phyloP scores from a whole-genome alignment of 35 echinoderm and acorn worm genomes.

The Eucidaris tribuloides region DNA sequence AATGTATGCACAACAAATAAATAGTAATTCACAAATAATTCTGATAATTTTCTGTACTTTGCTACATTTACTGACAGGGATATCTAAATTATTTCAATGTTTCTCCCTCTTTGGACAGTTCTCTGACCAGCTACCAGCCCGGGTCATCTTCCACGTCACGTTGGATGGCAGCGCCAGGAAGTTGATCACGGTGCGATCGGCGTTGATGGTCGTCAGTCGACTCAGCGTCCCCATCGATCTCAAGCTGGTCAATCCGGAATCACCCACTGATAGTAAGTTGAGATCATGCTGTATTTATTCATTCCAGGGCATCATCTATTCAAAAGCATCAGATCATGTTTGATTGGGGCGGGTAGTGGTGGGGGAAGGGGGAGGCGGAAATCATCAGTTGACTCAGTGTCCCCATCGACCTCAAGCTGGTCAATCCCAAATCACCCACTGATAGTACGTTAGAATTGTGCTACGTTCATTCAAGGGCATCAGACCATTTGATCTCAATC shows the following conservation, averaged over 20 bases:
- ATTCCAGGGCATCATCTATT: too few relatives aligned
- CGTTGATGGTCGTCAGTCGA: constrained; percentile 77
- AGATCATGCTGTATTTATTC: neutral
- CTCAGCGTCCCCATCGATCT: constrained; percentile 83
- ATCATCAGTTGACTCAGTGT: constrained; percentile 70
- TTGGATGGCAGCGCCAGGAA: constrained; percentile 92
- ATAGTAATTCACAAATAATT: too few relatives aligned
- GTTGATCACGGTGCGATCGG: constrained; percentile 83
- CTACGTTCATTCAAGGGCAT: too few relatives aligned
- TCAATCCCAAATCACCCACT: constrained; percentile 36
- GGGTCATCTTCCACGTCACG: constrained; percentile 87
- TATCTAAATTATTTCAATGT: neutral
- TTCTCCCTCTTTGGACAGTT: constrained; percentile 72
- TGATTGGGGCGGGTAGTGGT: too few relatives aligned
- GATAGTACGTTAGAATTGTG: neutral
- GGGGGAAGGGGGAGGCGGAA: too few relatives aligned
- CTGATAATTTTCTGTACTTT: too few relatives aligned
- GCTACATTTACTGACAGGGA: neutral
- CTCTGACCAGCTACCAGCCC: constrained; percentile 51
- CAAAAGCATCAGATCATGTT: too few relatives aligned
- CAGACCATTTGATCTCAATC: too few relatives aligned
- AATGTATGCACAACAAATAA: too few relatives aligned
- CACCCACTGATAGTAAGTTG: constrained; percentile 21
- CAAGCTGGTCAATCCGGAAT: constrained; percentile 59
- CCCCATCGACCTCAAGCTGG: constrained; percentile 60